Conservation (phyloP, 2,888 invertebrate species). For the Chymomyza procnemis region DNA sequence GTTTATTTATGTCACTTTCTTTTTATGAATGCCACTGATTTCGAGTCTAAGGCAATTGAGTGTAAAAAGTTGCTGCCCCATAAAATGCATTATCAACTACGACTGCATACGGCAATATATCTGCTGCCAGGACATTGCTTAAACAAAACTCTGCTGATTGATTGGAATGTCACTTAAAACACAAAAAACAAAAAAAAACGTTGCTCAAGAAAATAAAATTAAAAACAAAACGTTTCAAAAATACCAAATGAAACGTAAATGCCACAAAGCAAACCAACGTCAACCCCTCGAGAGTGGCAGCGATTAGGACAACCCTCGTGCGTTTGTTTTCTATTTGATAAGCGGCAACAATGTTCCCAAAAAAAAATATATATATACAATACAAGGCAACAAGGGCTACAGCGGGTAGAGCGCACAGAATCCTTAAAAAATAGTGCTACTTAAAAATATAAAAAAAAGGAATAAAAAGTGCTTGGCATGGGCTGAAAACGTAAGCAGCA, state of each 20-base stretch:
- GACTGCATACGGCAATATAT: neutral
- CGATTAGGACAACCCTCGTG: slow-evolving; percentile 27
- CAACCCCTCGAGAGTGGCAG: neutral
- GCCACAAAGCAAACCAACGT: slow-evolving; percentile 35
- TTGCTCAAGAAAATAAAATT: slow-evolving; percentile 34
- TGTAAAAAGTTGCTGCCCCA: slow-evolving; percentile 1
- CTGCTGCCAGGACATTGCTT: neutral
- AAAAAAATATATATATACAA: slow-evolving; percentile 41
- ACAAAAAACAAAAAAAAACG: slow-evolving; percentile 9
- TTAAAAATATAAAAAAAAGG: slow-evolving; percentile 56
- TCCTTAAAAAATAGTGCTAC: slow-evolving; percentile 72
- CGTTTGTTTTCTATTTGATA: slow-evolving; percentile 75
- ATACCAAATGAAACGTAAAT: slow-evolving; percentile 70
- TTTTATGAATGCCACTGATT: slow-evolving; percentile 31
- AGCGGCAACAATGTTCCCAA: slow-evolving; percentile 68
- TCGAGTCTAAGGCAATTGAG: neutral
- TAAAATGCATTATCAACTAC: neutral
- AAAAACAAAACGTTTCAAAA: slow-evolving; percentile 60
- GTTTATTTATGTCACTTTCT: slow-evolving; percentile 63
- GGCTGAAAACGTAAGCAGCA: slow-evolving; percentile 30
- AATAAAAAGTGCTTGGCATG: slow-evolving; percentile 31
- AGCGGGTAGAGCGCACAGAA: slow-evolving; percentile 33
- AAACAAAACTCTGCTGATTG: slow-evolving; percentile 58
- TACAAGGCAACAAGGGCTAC: neutral
- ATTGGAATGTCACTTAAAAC: slow-evolving; percentile 75